These are phyloP conservation scores for Chelidonichthys spinosus DNA, from an alignment of 2,797 vertebrate species.

Conservation along the genomic window DNA sequence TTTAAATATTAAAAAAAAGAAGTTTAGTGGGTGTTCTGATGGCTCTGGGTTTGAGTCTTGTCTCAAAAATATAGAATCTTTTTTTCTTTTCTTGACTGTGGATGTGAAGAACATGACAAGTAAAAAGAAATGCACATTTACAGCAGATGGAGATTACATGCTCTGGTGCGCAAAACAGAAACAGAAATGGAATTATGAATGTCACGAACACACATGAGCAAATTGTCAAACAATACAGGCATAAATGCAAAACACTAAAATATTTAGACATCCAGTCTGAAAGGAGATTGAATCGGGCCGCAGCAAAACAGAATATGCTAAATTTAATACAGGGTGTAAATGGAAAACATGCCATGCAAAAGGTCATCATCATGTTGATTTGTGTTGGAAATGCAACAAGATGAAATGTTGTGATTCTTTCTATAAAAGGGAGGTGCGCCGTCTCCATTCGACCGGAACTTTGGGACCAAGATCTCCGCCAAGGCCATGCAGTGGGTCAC, in stretches of 20 bases:
- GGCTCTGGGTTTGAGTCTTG: slow-evolving; percentile 1
- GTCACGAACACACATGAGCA: background rate
- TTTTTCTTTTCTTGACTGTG: background rate
- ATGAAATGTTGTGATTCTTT: background rate
- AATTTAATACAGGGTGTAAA: background rate
- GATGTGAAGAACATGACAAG: background rate
- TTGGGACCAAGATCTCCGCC: slow-evolving; percentile 96
- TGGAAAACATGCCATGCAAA: background rate
- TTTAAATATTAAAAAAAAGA: slow-evolving; percentile 7
- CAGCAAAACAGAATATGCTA: background rate
- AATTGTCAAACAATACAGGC: background rate
- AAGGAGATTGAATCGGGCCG: background rate
- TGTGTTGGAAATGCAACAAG: background rate
- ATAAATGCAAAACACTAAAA: background rate
- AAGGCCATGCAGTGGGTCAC: slow-evolving; percentile 96
- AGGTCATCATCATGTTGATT: background rate
- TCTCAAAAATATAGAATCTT: background rate
- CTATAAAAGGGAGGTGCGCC: slow-evolving; percentile 92
- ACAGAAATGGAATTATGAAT: background rate
- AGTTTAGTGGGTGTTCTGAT: background rate
- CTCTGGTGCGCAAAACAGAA: background rate
- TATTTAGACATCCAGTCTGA: background rate
- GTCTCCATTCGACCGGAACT: slow-evolving; percentile 97
- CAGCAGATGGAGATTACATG: background rate
- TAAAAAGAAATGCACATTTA: background rate